Percentiles rank a stretch among this genome's conserved stretches.
Evolutionary conservation across 2,888 invertebrate genomes (phyloP).

Genomic region (Mythimna ferrago): DNA sequence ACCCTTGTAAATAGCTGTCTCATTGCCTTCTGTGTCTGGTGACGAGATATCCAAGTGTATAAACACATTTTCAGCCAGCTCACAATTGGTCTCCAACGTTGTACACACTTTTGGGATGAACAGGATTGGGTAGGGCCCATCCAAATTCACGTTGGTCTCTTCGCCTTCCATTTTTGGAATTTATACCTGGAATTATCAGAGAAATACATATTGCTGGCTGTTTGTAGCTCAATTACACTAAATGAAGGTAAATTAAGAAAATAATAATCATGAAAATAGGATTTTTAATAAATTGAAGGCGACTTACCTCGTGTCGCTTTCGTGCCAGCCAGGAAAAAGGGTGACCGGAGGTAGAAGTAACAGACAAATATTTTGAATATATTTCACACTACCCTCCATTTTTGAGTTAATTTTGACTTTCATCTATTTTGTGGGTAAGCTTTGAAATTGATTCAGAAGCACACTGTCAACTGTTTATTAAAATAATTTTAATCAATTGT

Average conservation of each 20-base stretch:
- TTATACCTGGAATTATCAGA: slow-evolving; percentile 65
- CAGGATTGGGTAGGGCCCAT: slow-evolving; percentile 77
- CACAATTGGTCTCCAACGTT: slow-evolving; percentile 76
- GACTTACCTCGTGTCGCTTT: slow-evolving; percentile 81
- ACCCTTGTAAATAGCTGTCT: slow-evolving; percentile 78
- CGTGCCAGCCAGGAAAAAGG: slow-evolving; percentile 69
- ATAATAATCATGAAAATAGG: slow-evolving; percentile 62
- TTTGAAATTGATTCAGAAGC: background rate
- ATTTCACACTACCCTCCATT: slow-evolving; percentile 70
- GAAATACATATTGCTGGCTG: slow-evolving; percentile 59
- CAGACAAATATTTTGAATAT: slow-evolving; percentile 57
- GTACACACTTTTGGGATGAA: slow-evolving; percentile 82
- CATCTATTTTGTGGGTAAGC: slow-evolving; percentile 34
- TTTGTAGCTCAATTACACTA: slow-evolving; percentile 49
- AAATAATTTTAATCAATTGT: background rate
- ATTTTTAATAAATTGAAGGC: slow-evolving; percentile 66
- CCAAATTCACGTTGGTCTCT: slow-evolving; percentile 61
- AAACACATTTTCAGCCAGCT: slow-evolving; percentile 78
- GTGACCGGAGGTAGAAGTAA: slow-evolving; percentile 70
- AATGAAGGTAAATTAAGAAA: slow-evolving; percentile 77
- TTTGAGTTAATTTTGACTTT: slow-evolving; percentile 34
- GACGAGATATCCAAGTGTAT: slow-evolving; percentile 80
- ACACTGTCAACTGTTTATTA: background rate
- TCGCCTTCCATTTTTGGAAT: slow-evolving; percentile 75
- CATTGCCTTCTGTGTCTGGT: slow-evolving; percentile 79